These are phyloP conservation scores for Cherax quadricarinatus DNA, from an alignment of 1,140 invertebrate genomes.

Conservation along the genomic window DNA sequence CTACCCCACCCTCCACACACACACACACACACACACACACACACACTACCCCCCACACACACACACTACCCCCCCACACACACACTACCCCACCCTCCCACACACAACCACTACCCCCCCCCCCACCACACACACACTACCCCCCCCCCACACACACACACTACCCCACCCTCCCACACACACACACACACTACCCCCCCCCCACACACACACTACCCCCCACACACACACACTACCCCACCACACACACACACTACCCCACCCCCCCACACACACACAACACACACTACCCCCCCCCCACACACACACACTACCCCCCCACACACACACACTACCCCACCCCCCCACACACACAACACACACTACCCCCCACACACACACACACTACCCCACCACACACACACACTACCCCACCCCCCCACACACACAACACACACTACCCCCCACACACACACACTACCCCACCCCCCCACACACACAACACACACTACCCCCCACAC, in stretches of 20 bases:
- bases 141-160: background rate
- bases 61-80: background rate
- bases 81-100: background rate
- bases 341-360: no score
- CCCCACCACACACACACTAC: background rate
- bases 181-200: no score
- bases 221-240: no score
- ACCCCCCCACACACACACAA: background rate
- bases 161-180: no score
- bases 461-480: no score
- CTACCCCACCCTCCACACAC: background rate
- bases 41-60: background rate
- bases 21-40: no score
- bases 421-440: background rate
- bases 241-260: background rate
- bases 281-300: no score
- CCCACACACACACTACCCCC: background rate
- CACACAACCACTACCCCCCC: background rate
- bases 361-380: background rate
- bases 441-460: background rate
- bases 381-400: no score
- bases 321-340: background rate
- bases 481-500: no score
- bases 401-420: no score
- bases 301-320: background rate